phyloP scores from a whole-genome alignment of 2,113 vertebrate genomes.

The Arizona elegans region DNA sequence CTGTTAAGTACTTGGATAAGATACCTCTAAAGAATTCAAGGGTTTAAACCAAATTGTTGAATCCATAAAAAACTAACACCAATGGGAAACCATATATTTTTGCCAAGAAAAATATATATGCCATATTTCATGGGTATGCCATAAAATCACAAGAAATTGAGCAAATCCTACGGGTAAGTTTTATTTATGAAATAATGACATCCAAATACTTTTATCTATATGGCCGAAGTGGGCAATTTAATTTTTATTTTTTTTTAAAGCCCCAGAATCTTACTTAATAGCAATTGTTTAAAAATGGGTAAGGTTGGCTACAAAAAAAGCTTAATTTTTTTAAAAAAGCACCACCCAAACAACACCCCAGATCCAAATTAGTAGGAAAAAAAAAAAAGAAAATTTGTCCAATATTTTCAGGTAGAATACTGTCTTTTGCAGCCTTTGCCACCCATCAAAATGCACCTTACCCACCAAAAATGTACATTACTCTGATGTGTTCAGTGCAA shows the following conservation, averaged over 20 bases:
- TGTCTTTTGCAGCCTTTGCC: neutral
- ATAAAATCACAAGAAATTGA: neutral
- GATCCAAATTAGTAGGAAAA: neutral
- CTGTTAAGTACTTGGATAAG: neutral
- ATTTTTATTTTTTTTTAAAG: neutral
- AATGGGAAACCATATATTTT: neutral
- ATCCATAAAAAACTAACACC: neutral
- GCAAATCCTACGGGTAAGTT: neutral
- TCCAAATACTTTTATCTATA: neutral
- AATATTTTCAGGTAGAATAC: neutral
- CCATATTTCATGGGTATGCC: neutral
- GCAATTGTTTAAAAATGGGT: neutral
- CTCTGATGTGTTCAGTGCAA: neutral
- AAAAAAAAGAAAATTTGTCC: neutral
- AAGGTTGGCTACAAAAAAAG: neutral
- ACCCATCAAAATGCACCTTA: neutral
- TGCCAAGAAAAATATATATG: neutral
- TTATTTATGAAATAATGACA: neutral
- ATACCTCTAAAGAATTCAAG: neutral
- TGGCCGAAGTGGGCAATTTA: neutral
- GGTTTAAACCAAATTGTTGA: neutral
- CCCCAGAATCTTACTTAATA: neutral
- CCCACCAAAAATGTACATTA: neutral
- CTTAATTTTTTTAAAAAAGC: neutral
- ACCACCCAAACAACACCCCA: neutral